These are phyloP conservation scores for Rana temporaria DNA, from an alignment of 2,113 vertebrate genomes.

Conservation along the genomic window DNA sequence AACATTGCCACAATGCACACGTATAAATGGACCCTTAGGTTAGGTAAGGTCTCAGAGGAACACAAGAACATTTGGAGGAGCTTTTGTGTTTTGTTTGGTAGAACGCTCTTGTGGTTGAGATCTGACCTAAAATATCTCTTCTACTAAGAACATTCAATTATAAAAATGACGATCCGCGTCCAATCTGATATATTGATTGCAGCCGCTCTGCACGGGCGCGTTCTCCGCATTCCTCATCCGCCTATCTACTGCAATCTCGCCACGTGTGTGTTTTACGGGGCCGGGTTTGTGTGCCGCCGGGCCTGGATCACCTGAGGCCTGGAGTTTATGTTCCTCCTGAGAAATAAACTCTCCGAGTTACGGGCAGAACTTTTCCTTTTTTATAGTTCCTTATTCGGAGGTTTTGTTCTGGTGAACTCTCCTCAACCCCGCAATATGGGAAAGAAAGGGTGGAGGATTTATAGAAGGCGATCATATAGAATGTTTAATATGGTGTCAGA, in stretches of 20 bases:
- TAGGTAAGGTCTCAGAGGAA: too few species aligned
- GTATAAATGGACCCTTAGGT: too few species aligned
- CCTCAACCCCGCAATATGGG: constrained; percentile 43
- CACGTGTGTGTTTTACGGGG: background rate
- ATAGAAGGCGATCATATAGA: too few species aligned
- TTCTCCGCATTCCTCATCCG: background rate
- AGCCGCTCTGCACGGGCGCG: background rate
- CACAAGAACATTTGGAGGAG: too few species aligned
- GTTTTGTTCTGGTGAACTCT: constrained; percentile 74
- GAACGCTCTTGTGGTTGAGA: too few species aligned
- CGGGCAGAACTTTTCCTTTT: constrained; percentile 47
- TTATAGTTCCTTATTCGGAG: constrained; percentile 71
- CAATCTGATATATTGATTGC: background rate
- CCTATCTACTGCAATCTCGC: rapidly evolving
- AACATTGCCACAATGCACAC: too few species aligned
- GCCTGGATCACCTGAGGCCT: constrained; percentile 72
- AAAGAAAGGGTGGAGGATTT: background rate
- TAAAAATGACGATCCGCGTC: too few species aligned
- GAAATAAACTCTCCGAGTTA: constrained; percentile 11
- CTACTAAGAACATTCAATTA: too few species aligned
- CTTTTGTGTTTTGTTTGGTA: too few species aligned
- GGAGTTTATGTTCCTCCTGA: constrained; percentile 70
- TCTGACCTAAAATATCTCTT: too few species aligned
- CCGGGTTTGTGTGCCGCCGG: constrained; percentile 68
- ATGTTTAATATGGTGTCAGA: too few species aligned